A percentile compares a stretch with the other conserved stretches of the same genome.
Evolutionary conservation across 64 coral and sea anemone genomes (phyloP).

Genomic region (Stichodactyla mertensii): DNA sequence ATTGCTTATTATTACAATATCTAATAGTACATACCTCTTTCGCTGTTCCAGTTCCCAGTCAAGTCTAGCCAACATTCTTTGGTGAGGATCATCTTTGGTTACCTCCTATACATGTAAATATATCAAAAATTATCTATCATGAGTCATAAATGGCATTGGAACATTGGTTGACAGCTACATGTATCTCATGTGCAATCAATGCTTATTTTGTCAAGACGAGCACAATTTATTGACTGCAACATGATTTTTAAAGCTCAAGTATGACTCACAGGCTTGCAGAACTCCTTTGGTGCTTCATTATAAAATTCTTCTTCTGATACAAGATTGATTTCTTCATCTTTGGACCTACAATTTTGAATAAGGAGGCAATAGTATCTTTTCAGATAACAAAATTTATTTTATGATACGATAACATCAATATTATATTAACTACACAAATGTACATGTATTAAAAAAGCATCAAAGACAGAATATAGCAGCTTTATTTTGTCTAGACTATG

Average conservation of each 20-base stretch:
- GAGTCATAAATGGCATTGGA: background rate
- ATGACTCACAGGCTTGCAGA: conserved; percentile 75
- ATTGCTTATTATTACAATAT: background rate
- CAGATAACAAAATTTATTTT: too few relatives aligned
- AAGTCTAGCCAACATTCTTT: conserved; percentile 91
- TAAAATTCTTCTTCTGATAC: conserved; percentile 83
- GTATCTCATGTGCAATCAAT: too few relatives aligned
- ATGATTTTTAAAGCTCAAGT: background rate
- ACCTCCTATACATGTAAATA: conserved; percentile 60
- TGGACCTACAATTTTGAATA: conserved; percentile 48
- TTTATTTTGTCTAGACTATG: too few relatives aligned
- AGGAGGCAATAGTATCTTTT: too few relatives aligned
- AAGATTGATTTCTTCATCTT: conserved; percentile 94
- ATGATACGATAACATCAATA: too few relatives aligned
- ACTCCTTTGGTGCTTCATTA: conserved; percentile 63
- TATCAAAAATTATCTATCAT: background rate
- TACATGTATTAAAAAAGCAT: too few relatives aligned
- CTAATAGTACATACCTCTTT: conserved; percentile 57
- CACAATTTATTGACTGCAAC: background rate
- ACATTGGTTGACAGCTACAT: too few relatives aligned
- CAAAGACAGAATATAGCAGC: too few relatives aligned
- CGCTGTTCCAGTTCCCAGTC: conserved; percentile 95
- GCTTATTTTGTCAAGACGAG: too few relatives aligned
- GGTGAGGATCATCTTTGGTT: conserved; percentile 68
- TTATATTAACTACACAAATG: too few relatives aligned